A percentile compares a stretch with the other conserved stretches of the same genome.
phyloP scores from a whole-genome alignment of 2,797 vertebrate genomes.

The Hippoglossus hippoglossus region DNA sequence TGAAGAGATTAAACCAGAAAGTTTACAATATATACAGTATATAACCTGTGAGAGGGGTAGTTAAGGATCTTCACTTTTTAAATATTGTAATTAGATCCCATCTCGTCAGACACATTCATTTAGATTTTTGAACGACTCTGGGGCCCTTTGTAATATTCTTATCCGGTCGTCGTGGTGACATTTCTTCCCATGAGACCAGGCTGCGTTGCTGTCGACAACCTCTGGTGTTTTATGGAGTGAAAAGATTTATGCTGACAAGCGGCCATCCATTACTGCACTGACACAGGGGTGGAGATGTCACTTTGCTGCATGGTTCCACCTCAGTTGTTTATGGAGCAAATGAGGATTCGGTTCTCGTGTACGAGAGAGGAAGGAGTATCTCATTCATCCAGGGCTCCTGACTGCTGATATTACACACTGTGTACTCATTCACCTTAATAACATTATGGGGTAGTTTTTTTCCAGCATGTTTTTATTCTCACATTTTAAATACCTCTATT shows the following conservation, averaged over 20 bases:
- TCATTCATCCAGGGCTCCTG: not conserved
- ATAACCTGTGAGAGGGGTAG: not conserved
- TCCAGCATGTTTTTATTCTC: not conserved
- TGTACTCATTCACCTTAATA: not conserved
- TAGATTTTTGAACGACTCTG: not conserved
- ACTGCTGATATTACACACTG: constrained; percentile 9
- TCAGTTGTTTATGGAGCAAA: constrained; percentile 60
- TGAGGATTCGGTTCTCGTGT: constrained; percentile 38
- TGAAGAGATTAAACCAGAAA: constrained; percentile 6
- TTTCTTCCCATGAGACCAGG: constrained; percentile 22
- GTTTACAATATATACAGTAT: too few relatives aligned
- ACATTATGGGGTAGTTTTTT: not conserved
- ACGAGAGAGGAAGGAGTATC: constrained; percentile 13
- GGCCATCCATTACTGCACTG: constrained; percentile 64
- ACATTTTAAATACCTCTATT: not conserved
- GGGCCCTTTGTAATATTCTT: not conserved
- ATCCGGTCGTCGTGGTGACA: constrained; percentile 2
- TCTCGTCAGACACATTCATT: not conserved
- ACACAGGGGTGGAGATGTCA: constrained; percentile 51
- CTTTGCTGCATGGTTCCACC: constrained; percentile 54
- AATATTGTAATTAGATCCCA: not conserved
- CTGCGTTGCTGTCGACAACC: constrained; percentile 36
- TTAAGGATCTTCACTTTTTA: not conserved
- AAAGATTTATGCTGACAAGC: constrained; percentile 72
- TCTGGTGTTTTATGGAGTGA: constrained; percentile 64